These are phyloP conservation scores for Trachymyrmex cornetzi DNA, from an alignment of 1,140 invertebrate genomes.

Conservation along the genomic window DNA sequence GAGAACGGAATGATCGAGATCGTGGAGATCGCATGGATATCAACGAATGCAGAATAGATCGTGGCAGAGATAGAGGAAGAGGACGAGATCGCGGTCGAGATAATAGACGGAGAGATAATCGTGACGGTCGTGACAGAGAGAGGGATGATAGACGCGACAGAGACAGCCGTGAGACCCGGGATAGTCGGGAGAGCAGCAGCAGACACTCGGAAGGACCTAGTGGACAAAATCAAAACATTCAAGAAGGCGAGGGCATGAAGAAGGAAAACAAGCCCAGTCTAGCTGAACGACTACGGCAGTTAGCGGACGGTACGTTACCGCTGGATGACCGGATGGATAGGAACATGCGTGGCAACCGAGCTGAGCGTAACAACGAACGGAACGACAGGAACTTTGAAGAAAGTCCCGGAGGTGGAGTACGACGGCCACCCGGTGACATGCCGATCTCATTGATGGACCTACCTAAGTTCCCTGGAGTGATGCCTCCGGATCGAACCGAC, in stretches of 20 bases:
- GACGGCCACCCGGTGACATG: slow-evolving; percentile 42
- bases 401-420: slow-evolving; percentile 46
- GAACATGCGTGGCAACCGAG: slow-evolving; percentile 76
- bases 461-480: slow-evolving; percentile 79
- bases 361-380: slow-evolving; percentile 79
- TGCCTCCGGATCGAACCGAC: slow-evolving; percentile 78
- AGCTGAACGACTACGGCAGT: slow-evolving; percentile 84
- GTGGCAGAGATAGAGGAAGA: slow-evolving; percentile 78
- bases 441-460: slow-evolving; percentile 82
- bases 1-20: slow-evolving; percentile 76
- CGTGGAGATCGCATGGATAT: slow-evolving; percentile 73
- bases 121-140: slow-evolving; percentile 82
- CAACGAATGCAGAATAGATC: slow-evolving; percentile 76
- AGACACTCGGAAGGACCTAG: slow-evolving; percentile 75
- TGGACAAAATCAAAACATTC: slow-evolving; percentile 62
- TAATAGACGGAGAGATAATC: slow-evolving; percentile 82
- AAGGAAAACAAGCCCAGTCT: slow-evolving; percentile 83
- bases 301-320: slow-evolving; percentile 85
- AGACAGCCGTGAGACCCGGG: slow-evolving; percentile 69
- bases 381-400: slow-evolving; percentile 80
- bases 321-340: slow-evolving; percentile 83
- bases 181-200: slow-evolving; percentile 66
- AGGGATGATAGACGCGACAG: slow-evolving; percentile 80
- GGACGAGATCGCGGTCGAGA: slow-evolving; percentile 82
- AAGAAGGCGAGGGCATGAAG: slow-evolving; percentile 76